These are phyloP conservation scores for Dendrophyllia cribrosa DNA, from an alignment of 64 coral and sea anemone genomes.

Conservation along the genomic window DNA sequence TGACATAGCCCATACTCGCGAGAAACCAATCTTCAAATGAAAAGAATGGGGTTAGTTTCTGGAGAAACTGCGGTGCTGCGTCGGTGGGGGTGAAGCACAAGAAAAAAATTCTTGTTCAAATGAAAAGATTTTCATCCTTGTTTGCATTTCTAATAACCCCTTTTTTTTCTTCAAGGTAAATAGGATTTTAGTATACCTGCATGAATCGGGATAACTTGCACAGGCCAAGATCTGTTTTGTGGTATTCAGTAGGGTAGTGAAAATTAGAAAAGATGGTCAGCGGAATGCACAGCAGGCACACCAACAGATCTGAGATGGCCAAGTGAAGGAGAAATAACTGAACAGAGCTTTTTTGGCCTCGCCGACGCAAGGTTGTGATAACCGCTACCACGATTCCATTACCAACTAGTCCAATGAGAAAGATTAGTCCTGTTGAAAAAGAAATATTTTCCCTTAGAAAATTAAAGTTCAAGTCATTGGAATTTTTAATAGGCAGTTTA, in stretches of 20 bases:
- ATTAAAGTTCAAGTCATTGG: too few relatives aligned
- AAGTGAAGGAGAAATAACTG: constrained; percentile 81
- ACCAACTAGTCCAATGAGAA: constrained; percentile 5
- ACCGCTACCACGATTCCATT: constrained; percentile 77
- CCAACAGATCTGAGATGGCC: constrained; percentile 81
- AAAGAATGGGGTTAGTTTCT: too few relatives aligned
- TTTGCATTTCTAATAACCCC: too few relatives aligned
- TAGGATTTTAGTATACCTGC: constrained; percentile 48
- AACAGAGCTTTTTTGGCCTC: constrained; percentile 74
- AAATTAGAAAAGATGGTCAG: constrained; percentile 80
- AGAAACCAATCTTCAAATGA: too few relatives aligned
- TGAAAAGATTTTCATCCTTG: too few relatives aligned
- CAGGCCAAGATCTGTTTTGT: constrained; percentile 36
- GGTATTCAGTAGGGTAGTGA: constrained; percentile 40
- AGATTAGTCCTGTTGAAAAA: background rate
- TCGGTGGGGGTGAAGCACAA: too few relatives aligned
- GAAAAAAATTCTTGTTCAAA: too few relatives aligned
- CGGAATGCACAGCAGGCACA: constrained; percentile 78
- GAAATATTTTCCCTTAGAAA: too few relatives aligned
- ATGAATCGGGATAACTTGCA: constrained; percentile 75
- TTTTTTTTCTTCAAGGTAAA: too few relatives aligned
- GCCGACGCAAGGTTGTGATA: constrained; percentile 49
- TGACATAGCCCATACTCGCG: too few relatives aligned
- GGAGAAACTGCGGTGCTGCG: too few relatives aligned
- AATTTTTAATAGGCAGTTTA: too few relatives aligned